Evolutionary conservation across 1,140 invertebrate species (phyloP).

Genomic region (Panulirus ornatus): DNA sequence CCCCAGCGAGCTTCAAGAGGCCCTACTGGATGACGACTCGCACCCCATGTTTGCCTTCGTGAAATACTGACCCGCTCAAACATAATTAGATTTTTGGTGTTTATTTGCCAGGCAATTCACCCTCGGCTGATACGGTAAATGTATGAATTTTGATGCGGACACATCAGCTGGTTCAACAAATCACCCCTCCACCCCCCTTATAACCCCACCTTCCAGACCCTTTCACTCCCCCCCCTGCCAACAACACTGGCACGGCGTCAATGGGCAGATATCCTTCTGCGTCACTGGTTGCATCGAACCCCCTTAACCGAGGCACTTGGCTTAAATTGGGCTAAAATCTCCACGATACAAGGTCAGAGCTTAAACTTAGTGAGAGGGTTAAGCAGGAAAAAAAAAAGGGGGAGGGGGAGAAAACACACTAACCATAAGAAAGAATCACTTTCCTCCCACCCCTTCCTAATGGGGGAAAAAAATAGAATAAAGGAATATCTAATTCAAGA

Average conservation of each 20-base stretch:
- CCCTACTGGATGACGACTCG: too few relatives aligned
- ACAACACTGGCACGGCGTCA: too few relatives aligned
- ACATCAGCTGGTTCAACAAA: not conserved
- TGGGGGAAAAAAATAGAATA: not conserved
- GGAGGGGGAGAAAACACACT: not conserved
- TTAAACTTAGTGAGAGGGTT: not conserved
- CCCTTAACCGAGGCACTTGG: too few relatives aligned
- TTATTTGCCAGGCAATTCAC: not conserved
- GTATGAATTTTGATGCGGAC: slow-evolving; percentile 10
- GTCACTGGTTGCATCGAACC: too few relatives aligned
- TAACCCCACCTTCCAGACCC: too few relatives aligned
- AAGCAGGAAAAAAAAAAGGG: not conserved
- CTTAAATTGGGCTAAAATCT: too few relatives aligned
- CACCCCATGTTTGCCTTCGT: not conserved
- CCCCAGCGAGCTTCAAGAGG: too few relatives aligned
- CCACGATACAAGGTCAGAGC: not conserved
- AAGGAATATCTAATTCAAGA: not conserved
- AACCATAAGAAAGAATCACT: too few relatives aligned
- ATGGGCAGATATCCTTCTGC: too few relatives aligned
- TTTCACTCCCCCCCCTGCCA: too few relatives aligned
- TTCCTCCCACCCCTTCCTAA: too few relatives aligned
- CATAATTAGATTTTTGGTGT: slow-evolving; percentile 13
- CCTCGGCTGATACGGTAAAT: not conserved
- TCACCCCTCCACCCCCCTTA: too few relatives aligned
- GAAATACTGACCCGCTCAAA: not conserved